Percentiles rank a stretch among this genome's conserved stretches.
These are phyloP conservation scores for Geodia barretti DNA, from an alignment of 37 sponge, comb jelly and placozoan species.

Conservation along the genomic window DNA sequence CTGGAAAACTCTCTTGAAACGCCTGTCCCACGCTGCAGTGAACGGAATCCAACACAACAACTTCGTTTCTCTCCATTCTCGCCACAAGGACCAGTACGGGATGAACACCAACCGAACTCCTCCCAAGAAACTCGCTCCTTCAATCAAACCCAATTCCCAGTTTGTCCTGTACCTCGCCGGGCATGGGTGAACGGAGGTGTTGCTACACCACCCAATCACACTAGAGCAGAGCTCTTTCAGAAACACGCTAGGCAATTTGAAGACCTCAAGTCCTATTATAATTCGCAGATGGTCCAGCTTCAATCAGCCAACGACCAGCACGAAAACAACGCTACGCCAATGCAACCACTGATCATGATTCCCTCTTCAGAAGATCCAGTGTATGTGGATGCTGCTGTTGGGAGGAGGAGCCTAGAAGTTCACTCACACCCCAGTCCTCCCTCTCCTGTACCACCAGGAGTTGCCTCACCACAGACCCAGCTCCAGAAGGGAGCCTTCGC, in stretches of 20 bases:
- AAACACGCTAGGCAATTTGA: constrained; percentile 62
- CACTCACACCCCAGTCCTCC: neutral
- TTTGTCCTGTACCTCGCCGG: too few species aligned
- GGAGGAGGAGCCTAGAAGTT: neutral
- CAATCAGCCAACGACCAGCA: neutral
- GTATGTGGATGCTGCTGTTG: too few species aligned
- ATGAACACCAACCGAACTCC: too few species aligned
- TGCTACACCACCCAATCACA: too few species aligned
- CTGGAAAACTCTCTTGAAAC: too few species aligned
- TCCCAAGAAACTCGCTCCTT: too few species aligned
- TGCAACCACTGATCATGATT: neutral
- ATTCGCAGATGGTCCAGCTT: constrained; percentile 36
- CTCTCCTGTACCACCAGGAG: neutral
- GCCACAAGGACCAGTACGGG: too few species aligned
- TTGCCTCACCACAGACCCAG: neutral
- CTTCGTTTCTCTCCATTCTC: too few species aligned
- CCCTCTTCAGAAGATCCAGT: neutral
- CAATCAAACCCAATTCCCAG: too few species aligned
- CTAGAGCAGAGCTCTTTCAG: constrained; percentile 24
- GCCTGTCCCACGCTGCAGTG: too few species aligned
- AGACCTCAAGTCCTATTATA: constrained; percentile 63
- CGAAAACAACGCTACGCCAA: neutral
- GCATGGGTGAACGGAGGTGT: too few species aligned
- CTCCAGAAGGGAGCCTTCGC: neutral
- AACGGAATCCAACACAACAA: too few species aligned